A percentile compares a stretch with the other conserved stretches of the same genome.
Conservation (phyloP, 2,113 vertebrate genomes). For the Xenus cinereus region DNA sequence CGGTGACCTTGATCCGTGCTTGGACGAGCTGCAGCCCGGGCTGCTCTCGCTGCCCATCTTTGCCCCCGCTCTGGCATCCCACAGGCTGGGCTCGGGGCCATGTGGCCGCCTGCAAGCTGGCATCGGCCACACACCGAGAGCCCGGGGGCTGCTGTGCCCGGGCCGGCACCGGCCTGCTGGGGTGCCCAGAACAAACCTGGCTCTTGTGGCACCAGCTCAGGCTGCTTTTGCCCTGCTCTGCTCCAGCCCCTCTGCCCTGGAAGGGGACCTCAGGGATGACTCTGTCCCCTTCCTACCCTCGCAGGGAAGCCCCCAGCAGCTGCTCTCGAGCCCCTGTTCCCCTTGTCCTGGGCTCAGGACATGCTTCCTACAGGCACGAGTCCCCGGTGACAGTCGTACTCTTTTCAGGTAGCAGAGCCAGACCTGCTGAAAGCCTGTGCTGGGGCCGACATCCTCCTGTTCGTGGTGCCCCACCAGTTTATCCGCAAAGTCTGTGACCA, state of each 20-base stretch:
- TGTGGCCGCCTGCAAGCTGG: background rate
- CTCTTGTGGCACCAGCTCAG: background rate
- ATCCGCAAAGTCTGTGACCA: conserved; percentile 87
- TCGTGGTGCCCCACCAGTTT: conserved; percentile 97
- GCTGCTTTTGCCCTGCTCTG: background rate
- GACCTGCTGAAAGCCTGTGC: conserved; percentile 86
- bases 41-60: background rate
- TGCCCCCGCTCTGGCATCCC: background rate
- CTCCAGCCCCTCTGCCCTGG: background rate
- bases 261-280: accelerated
- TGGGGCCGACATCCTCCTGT: conserved; percentile 88
- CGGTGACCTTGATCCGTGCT: background rate
- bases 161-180: background rate
- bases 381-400: accelerated
- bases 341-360: background rate
- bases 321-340: background rate
- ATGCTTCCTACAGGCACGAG: accelerated
- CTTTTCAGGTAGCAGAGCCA: conserved; percentile 85
- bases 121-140: accelerated
- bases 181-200: too few relatives aligned
- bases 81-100: background rate
- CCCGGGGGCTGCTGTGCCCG: background rate
- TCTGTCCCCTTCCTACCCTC: background rate
- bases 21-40: background rate
- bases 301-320: background rate